Conservation (phyloP, 2,797 vertebrate genomes). For the Pelochelys cantorii region DNA sequence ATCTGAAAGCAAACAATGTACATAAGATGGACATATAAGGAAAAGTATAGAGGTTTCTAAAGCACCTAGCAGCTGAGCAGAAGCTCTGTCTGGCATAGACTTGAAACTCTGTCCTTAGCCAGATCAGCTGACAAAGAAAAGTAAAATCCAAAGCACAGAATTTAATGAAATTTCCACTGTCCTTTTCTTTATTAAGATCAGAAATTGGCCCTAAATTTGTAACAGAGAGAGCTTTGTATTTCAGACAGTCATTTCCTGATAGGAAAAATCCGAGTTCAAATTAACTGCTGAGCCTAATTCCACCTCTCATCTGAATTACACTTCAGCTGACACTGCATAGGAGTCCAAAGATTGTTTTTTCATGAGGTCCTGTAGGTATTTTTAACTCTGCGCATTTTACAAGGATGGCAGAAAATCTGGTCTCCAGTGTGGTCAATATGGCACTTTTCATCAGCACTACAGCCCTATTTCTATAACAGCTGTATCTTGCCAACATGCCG, state of each 20-base stretch:
- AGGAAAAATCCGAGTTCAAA: neutral
- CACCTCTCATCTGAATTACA: neutral
- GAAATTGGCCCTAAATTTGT: neutral
- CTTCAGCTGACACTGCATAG: neutral
- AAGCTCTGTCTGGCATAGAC: neutral
- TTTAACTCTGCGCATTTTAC: neutral
- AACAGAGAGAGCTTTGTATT: neutral
- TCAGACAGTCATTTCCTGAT: neutral
- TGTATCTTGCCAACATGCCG: accelerated
- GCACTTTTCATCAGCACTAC: neutral
- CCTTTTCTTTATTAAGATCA: neutral
- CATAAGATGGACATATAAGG: neutral
- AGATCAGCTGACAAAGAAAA: neutral
- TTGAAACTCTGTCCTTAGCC: neutral
- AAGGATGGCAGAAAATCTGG: neutral
- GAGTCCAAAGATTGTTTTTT: neutral
- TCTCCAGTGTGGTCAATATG: accelerated
- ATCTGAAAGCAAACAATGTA: neutral
- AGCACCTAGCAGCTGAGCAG: too few relatives aligned
- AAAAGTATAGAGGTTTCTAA: neutral
- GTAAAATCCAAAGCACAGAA: neutral
- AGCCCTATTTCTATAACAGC: accelerated
- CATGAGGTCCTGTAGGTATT: neutral
- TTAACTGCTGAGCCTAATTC: neutral
- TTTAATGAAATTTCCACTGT: neutral